Conservation (phyloP, 2,797 vertebrate genomes). For the Chloroceryle amazona region DNA sequence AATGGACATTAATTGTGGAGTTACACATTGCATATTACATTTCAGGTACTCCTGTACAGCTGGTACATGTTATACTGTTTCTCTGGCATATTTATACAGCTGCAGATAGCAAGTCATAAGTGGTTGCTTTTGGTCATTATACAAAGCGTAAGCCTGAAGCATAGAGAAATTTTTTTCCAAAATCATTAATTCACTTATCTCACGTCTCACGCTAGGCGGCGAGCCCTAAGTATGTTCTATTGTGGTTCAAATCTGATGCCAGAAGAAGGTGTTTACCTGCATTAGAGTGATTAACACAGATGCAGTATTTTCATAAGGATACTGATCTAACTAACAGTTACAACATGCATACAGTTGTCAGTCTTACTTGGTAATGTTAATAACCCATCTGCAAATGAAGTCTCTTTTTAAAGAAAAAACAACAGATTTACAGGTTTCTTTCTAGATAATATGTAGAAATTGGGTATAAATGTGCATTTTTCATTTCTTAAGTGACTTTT, state of each 20-base stretch:
- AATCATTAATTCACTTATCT: not conserved
- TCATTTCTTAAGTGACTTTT: not conserved
- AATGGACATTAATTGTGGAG: not conserved
- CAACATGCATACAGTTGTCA: not conserved
- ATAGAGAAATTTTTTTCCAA: not conserved
- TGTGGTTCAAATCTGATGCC: not conserved
- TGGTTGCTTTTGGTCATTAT: not conserved
- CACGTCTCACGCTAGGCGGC: fast-evolving
- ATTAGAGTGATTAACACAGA: not conserved
- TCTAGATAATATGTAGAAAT: not conserved
- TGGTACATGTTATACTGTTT: not conserved
- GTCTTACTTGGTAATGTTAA: not conserved
- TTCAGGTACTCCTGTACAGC: not conserved
- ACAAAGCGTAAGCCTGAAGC: not conserved
- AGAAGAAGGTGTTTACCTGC: not conserved
- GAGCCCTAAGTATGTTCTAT: not conserved
- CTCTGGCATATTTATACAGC: not conserved
- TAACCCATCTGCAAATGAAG: not conserved
- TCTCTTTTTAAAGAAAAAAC: not conserved
- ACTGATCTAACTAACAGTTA: not conserved
- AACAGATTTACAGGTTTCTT: not conserved
- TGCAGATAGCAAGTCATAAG: not conserved
- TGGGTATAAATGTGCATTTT: not conserved
- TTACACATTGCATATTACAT: not conserved
- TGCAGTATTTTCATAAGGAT: not conserved